These are phyloP conservation scores for Amphipyra berbera DNA, from an alignment of 2,888 invertebrate genomes.

Conservation along the genomic window DNA sequence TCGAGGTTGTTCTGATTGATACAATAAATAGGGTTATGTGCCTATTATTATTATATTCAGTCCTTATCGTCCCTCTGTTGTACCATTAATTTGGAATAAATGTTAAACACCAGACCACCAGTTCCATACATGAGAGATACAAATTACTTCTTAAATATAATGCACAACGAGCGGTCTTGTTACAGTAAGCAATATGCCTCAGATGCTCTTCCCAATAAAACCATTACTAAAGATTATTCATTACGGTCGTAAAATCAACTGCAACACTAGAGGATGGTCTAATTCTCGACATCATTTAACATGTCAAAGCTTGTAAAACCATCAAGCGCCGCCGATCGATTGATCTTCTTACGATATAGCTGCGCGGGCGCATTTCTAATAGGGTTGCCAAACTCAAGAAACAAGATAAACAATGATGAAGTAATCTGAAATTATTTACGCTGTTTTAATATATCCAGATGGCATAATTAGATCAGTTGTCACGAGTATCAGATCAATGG, in stretches of 20 bases:
- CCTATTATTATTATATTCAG: too few relatives aligned
- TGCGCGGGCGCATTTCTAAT: constrained; percentile 18
- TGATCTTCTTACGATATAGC: constrained; percentile 31
- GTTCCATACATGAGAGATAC: neutral
- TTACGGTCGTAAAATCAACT: constrained; percentile 1
- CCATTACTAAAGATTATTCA: constrained; percentile 19
- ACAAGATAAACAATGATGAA: neutral
- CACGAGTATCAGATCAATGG: too few relatives aligned
- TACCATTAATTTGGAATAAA: too few relatives aligned
- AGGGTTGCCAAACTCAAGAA: constrained; percentile 33
- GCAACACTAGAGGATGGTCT: constrained; percentile 30
- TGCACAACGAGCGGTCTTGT: neutral
- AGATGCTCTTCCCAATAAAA: constrained; percentile 12
- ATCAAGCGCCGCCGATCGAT: constrained; percentile 42
- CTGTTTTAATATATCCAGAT: too few relatives aligned
- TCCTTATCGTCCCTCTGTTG: too few relatives aligned
- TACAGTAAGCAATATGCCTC: neutral
- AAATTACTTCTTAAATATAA: neutral
- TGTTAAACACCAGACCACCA: neutral
- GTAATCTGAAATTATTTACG: too few relatives aligned
- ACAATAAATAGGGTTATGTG: too few relatives aligned
- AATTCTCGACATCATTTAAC: constrained; percentile 54
- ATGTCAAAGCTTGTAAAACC: constrained; percentile 57
- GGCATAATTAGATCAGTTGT: too few relatives aligned
- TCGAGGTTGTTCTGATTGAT: too few relatives aligned